These are phyloP conservation scores for Drosophila niveifrons DNA, from an alignment of 2,888 invertebrate genomes.

Conservation along the genomic window DNA sequence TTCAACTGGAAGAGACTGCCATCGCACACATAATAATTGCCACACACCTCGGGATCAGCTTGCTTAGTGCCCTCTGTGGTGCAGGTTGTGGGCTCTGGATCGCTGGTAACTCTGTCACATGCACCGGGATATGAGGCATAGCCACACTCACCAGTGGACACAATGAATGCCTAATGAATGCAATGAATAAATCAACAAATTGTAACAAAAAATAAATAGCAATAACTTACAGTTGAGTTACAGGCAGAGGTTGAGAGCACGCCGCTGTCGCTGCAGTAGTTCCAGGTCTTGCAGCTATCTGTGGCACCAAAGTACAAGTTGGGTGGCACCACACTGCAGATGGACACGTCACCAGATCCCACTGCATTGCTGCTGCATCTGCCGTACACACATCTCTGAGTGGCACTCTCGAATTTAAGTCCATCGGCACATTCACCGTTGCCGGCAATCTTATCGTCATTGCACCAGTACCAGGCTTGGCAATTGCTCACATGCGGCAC, in stretches of 20 bases:
- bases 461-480: constrained; percentile 40
- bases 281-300: constrained; percentile 21
- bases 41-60: constrained; percentile 16
- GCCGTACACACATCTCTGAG: constrained; percentile 31
- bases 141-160: neutral
- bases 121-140: neutral
- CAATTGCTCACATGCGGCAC: constrained; percentile 50
- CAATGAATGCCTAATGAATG: neutral
- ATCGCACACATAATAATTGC: constrained; percentile 42
- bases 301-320: constrained; percentile 42
- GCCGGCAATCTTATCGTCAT: neutral
- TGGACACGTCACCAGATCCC: too few relatives aligned
- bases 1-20: neutral
- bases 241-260: constrained; percentile 12
- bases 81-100: constrained; percentile 1
- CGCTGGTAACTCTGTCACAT: constrained; percentile 48
- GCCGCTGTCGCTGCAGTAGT: constrained; percentile 24
- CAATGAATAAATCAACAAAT: neutral
- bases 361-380: constrained; percentile 22
- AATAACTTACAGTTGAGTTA: constrained; percentile 10
- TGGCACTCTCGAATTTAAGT: constrained; percentile 2
- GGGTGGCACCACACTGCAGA: constrained; percentile 53
- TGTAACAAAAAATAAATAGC: neutral
- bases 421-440: constrained; percentile 11
- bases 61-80: rapidly evolving